phyloP scores from a whole-genome alignment of 2,113 vertebrate species.

The Nothocercus julius region DNA sequence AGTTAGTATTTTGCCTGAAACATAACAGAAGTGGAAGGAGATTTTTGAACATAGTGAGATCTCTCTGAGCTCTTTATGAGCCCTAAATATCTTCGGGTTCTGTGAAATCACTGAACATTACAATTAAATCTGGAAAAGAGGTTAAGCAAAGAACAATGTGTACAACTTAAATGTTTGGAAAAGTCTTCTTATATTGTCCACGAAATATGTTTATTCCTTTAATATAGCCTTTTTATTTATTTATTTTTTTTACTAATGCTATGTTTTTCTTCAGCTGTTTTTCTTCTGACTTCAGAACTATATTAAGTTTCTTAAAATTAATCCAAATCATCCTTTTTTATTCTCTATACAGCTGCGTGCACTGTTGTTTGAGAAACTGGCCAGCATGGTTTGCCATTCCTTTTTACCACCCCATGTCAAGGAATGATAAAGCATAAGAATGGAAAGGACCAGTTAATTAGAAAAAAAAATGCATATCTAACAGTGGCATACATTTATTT shows the following conservation, averaged over 20 bases:
- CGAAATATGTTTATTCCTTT: not conserved
- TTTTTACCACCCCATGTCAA: accelerated
- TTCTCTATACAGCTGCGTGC: not conserved
- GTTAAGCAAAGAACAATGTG: not conserved
- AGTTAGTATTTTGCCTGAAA: conserved; percentile 19
- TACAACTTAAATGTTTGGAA: not conserved
- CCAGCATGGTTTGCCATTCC: not conserved
- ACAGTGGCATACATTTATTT: not conserved
- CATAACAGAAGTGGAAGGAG: not conserved
- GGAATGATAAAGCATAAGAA: accelerated
- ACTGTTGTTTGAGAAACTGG: not conserved
- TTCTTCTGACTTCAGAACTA: not conserved
- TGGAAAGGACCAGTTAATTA: not conserved
- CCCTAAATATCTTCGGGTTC: not conserved
- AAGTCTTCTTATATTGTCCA: not conserved
- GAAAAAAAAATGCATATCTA: not conserved
- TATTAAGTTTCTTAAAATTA: not conserved
- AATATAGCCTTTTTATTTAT: not conserved
- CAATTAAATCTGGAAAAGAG: not conserved
- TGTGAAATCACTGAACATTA: not conserved
- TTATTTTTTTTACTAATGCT: not conserved
- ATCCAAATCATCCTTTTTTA: not conserved
- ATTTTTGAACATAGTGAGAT: not conserved
- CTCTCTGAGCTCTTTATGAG: not conserved
- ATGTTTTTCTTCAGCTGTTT: not conserved